phyloP scores from a whole-genome alignment of 2,888 invertebrate species.

The Scaptomyza caliginosa region DNA sequence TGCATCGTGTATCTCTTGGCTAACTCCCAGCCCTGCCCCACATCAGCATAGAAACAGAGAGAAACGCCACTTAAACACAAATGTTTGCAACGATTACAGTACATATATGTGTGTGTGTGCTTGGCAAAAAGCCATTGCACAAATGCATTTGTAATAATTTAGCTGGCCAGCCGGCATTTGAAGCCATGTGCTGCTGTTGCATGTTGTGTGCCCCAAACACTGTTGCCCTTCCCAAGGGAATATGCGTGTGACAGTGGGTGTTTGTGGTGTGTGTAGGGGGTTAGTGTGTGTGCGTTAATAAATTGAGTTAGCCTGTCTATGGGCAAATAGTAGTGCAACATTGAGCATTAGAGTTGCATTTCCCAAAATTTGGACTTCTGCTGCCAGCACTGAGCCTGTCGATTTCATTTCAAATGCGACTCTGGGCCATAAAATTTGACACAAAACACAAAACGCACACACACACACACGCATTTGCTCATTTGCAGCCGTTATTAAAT shows the following conservation, averaged over 20 bases:
- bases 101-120: background rate
- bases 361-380: conserved; percentile 7
- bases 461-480: conserved; percentile 55
- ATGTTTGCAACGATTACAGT: conserved; percentile 35
- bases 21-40: background rate
- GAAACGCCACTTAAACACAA: conserved; percentile 34
- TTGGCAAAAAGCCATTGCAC: conserved; percentile 56
- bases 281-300: conserved; percentile 62
- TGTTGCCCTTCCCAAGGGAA: conserved; percentile 17
- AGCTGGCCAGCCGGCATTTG: conserved; percentile 32
- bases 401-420: conserved; percentile 74
- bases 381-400: conserved; percentile 60
- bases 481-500: conserved; percentile 78
- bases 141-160: conserved; percentile 66
- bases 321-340: conserved; percentile 60
- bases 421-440: conserved; percentile 73
- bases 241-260: background rate
- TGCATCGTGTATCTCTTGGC: conserved; percentile 11
- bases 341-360: conserved; percentile 37
- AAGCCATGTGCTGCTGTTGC: conserved; percentile 24
- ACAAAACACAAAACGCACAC: conserved; percentile 52
- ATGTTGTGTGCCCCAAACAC: conserved; percentile 1
- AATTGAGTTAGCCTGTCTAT: conserved; percentile 66
- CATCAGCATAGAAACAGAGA: background rate
- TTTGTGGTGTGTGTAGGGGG: conserved; percentile 8